These are phyloP conservation scores for Silurus asotus DNA, from an alignment of 2,113 vertebrate species.

Conservation along the genomic window DNA sequence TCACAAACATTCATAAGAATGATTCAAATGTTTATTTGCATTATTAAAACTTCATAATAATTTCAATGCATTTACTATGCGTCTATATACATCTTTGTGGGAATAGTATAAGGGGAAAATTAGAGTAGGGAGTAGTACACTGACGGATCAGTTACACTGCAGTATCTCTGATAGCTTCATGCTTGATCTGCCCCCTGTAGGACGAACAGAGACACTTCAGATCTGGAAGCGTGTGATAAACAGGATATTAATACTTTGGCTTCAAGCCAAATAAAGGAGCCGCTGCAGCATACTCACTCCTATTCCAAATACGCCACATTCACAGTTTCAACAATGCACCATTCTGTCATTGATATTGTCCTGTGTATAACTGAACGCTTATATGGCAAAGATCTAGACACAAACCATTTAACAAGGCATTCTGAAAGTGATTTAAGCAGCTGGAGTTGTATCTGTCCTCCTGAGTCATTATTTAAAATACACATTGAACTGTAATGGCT, in stretches of 20 bases:
- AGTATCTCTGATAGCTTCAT: constrained; percentile 52
- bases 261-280: background rate
- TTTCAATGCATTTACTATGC: no score
- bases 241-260: constrained; percentile 63
- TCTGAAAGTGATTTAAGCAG: background rate
- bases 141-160: background rate
- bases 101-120: no score
- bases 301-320: no score
- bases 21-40: no score
- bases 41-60: no score
- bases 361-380: background rate
- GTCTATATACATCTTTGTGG: no score
- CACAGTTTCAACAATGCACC: background rate
- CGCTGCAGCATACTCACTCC: background rate
- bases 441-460: background rate
- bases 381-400: background rate
- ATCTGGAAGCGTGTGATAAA: constrained; percentile 62
- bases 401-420: background rate
- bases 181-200: constrained; percentile 39
- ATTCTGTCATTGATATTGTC: background rate
- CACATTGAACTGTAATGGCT: background rate
- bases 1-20: no score
- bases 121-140: no score
- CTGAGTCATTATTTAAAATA: background rate
- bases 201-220: constrained; percentile 35